These are phyloP conservation scores for Silurus aristotelis DNA, from an alignment of 2,797 vertebrate species.

Conservation along the genomic window DNA sequence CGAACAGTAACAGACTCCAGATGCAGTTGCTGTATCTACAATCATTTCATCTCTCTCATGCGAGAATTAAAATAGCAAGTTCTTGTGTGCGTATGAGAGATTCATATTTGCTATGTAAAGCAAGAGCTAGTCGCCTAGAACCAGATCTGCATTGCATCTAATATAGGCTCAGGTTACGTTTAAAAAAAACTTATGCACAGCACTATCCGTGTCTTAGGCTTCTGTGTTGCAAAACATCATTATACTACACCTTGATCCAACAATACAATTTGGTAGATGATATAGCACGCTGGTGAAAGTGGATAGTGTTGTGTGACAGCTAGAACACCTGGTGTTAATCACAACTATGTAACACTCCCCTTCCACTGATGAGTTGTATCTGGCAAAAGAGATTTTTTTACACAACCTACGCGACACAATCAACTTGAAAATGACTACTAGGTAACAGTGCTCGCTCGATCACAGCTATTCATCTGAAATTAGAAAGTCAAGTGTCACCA, in stretches of 20 bases:
- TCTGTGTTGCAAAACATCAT: constrained; percentile 10
- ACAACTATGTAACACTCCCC: neutral
- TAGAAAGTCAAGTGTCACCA: neutral
- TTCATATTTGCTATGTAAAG: constrained; percentile 1
- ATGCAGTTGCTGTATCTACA: neutral
- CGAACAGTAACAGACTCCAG: neutral
- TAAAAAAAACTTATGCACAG: constrained; percentile 17
- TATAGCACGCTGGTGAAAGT: constrained; percentile 24
- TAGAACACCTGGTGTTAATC: constrained; percentile 49
- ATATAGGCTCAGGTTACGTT: constrained; percentile 10
- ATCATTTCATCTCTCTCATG: neutral
- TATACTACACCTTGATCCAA: constrained; percentile 21
- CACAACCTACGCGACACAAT: neutral
- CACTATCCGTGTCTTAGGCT: neutral
- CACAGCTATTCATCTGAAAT: neutral
- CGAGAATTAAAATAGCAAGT: neutral
- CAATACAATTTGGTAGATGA: constrained; percentile 29
- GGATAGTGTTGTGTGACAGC: constrained; percentile 43
- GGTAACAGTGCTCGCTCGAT: neutral
- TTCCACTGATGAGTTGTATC: no score
- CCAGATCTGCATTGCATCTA: constrained; percentile 15
- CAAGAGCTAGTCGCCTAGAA: constrained; percentile 8
- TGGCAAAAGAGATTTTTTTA: neutral
- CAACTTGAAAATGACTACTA: neutral
- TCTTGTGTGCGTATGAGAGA: neutral